A percentile compares a stretch with the other conserved stretches of the same genome.
Conservation (phyloP, 2,888 invertebrate species). For the Drosophila rubida region DNA sequence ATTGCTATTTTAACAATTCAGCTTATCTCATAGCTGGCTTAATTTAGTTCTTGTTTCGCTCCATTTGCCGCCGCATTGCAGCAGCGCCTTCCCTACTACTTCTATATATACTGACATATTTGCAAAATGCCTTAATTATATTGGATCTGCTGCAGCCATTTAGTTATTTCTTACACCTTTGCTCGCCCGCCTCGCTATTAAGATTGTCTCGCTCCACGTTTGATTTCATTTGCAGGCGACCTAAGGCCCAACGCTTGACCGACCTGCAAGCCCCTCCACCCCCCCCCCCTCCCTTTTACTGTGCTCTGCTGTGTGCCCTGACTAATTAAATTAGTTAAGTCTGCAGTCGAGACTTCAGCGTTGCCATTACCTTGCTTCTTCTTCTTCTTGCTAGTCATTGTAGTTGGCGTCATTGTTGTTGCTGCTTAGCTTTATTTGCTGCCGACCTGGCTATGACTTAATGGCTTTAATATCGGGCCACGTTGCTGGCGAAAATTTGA, state of each 20-base stretch:
- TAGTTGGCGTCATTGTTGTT: constrained; percentile 20
- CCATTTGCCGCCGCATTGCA: background rate
- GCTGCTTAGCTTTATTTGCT: constrained; percentile 58
- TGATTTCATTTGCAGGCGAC: constrained; percentile 63
- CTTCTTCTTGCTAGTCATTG: constrained; percentile 26
- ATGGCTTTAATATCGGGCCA: constrained; percentile 42
- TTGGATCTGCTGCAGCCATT: constrained; percentile 3
- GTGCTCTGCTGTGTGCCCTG: constrained; percentile 15
- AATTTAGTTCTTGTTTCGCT: background rate
- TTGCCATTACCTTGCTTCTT: constrained; percentile 8
- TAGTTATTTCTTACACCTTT: constrained; percentile 28
- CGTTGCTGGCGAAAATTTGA: constrained; percentile 5
- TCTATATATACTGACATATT: too few relatives aligned
- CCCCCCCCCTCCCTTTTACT: background rate
- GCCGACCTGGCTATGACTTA: constrained; percentile 41
- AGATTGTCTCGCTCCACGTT: constrained; percentile 57
- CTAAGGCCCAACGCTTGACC: too few relatives aligned
- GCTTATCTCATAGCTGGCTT: background rate
- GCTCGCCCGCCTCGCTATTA: constrained; percentile 22
- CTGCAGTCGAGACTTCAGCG: constrained; percentile 56
- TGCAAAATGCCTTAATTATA: constrained; percentile 16
- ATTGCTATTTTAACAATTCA: background rate
- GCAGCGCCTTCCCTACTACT: too few relatives aligned
- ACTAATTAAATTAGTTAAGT: constrained; percentile 73
- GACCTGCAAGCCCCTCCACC: constrained; percentile 7